Base-by-base conservation (phyloP, 37 sponge, comb jelly and placozoan species). In the Haliclona indistincta region DNA sequence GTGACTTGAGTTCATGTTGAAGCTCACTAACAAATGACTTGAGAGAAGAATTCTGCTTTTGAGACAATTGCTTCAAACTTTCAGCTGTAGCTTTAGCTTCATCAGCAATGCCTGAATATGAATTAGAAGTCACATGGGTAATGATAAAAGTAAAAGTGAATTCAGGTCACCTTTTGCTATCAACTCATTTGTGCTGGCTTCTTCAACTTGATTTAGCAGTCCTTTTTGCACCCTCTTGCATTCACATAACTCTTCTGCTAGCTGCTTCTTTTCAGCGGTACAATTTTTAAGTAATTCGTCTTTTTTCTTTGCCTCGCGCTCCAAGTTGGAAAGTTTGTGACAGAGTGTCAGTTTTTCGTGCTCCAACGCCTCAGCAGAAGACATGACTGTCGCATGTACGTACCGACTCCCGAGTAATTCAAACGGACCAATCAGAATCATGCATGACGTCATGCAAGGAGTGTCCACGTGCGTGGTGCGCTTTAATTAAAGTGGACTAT, bases 321-420 rank as follows among this genome's bases (percentile, higher is more conserved):
- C 86, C 1, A 65, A 60, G 23, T 77, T 67, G 0, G 80, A 38
- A 1, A 86, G 75, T 28, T 69, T 55, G 28, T 70, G 56, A 38
- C 56, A 51, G 38, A 78, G 56, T 17, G 74, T 40, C 29, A 65
- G 71, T 56, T 85, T 85, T 38, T 85, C 86, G 23, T 78, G 73
- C 43, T 85, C 63, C 37, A 85, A 58, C 32, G 43, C 63, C 60
- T 78, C 73, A n/a, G 67, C 66, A 1, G 77, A 62, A 36, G 70
- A 37, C 78, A 70, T 70, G 10, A 34, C 39, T 20, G 23, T n/a
- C n/a, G n/a, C n/a, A n/a, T n/a, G n/a, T n/a, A n/a, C n/a, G n/a
- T n/a, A n/a, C n/a, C n/a, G n/a, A n/a, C n/a, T n/a, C n/a, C n/a
- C n/a, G n/a, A n/a, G n/a, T 47, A 10, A 47, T 17, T 15, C 51